Base-by-base conservation (phyloP, 1,140 invertebrate genomes). In the Eurosta solidaginis region DNA sequence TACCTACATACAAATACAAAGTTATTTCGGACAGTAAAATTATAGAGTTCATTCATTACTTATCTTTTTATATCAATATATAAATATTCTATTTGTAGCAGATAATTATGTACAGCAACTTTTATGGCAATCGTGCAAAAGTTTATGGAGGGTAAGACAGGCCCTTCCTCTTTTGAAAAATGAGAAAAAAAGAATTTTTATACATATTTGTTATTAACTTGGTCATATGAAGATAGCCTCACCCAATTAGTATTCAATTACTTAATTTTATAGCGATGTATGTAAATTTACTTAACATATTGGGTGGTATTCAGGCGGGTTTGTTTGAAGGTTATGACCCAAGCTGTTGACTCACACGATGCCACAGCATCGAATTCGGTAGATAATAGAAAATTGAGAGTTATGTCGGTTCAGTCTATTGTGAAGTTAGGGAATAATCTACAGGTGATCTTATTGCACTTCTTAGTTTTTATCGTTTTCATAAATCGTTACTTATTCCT, bases 21-120 rank as follows among this genome's bases (percentile, higher is more conserved):
- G 4, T 49, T n/a, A n/a, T n/a, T n/a, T n/a, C n/a, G n/a, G n/a
- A 17, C n/a, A n/a, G 10, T 49, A 3, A 49, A 17, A 29, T 22
- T 36, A n/a, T 6, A 68, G 33, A 68, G 33, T 68, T 36, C 7
- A 68, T 68, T 20, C 36, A 40, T n/a, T n/a, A n/a, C n/a, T 68
- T 68, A 68, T 68, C 59, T 68, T 40, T 42, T 40, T 40, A 36
- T 68, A 68, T 68, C 59, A 68, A 68, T 68, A 40, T n/a, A n/a
- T 42, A 68, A 68, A 68, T 68, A 68, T 68, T 68, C 29, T 42
- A 36, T 36, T 40, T 68, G 33, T 36, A 7, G 36, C 33, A 40
- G 59, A 40, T 68, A 68, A 36, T 40, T 68, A 20, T 3, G 36
- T 68, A 68, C 29, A 40, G 22, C 4, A 42, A 68, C 3, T 68